Conservation (phyloP, 2,797 vertebrate genomes). For the Champsocephalus esox region DNA sequence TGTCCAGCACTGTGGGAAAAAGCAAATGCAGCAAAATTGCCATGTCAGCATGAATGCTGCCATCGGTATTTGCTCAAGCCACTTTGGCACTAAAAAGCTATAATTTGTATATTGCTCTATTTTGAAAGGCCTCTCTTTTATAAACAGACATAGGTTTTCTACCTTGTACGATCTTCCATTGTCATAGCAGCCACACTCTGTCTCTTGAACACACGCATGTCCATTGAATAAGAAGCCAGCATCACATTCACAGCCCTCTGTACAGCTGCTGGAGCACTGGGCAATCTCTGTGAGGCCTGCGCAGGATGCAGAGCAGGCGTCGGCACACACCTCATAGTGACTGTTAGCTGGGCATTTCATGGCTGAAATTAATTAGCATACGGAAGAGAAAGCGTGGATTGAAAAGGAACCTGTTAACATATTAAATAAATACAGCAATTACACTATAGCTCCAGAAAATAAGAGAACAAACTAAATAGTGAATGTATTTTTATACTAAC, state of each 20-base stretch:
- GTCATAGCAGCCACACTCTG: conserved; percentile 86
- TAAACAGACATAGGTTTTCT: neutral
- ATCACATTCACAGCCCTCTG: conserved; percentile 88
- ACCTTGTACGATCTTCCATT: conserved; percentile 86
- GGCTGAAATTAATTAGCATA: conserved; percentile 70
- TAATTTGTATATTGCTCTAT: neutral
- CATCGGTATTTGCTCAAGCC: neutral
- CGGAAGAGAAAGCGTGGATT: neutral
- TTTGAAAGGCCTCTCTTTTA: conserved; percentile 10
- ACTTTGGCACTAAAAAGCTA: conserved; percentile 11
- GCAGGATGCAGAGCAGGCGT: conserved; percentile 81
- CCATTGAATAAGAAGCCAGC: conserved; percentile 84
- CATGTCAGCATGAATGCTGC: neutral
- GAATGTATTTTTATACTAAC: conserved; percentile 68
- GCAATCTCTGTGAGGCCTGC: conserved; percentile 74
- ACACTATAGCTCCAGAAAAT: neutral
- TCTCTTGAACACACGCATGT: conserved; percentile 79
- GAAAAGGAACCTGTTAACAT: neutral
- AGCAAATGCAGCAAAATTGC: conserved; percentile 15
- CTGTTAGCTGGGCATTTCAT: conserved; percentile 85
- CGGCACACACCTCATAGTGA: conserved; percentile 85
- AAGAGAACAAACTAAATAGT: conserved; percentile 1
- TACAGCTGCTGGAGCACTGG: conserved; percentile 72
- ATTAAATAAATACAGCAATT: neutral
- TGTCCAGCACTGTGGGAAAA: conserved; percentile 18